phyloP scores from a whole-genome alignment of 2,888 invertebrate genomes.

The Harpalus rubripes region DNA sequence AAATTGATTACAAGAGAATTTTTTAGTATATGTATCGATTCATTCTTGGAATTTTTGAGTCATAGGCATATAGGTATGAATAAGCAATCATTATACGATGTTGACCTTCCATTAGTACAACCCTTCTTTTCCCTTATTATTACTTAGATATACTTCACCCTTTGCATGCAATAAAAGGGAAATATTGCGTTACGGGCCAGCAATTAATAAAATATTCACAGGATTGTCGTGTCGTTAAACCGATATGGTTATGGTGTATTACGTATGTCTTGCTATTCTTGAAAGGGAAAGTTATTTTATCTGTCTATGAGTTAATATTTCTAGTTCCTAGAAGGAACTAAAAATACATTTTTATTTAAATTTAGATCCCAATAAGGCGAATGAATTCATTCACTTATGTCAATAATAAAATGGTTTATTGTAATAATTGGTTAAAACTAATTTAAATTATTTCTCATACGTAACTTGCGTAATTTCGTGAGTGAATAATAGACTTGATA shows the following conservation, averaged over 20 bases:
- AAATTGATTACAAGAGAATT: too few relatives aligned
- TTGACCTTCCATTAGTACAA: background rate
- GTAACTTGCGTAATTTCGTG: too few relatives aligned
- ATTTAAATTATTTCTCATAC: too few relatives aligned
- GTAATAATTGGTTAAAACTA: too few relatives aligned
- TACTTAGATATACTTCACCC: background rate
- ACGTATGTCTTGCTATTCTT: background rate
- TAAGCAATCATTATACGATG: background rate
- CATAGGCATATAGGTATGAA: background rate
- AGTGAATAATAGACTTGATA: too few relatives aligned
- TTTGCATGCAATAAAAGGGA: constrained; percentile 31
- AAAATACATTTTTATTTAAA: background rate
- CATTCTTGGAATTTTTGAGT: constrained; percentile 6
- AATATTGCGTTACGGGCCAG: constrained; percentile 27
- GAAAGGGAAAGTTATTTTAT: constrained; percentile 29
- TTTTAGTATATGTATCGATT: too few relatives aligned
- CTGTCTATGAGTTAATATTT: background rate
- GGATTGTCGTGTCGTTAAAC: constrained; percentile 30
- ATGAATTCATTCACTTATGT: too few relatives aligned
- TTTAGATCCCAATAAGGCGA: background rate
- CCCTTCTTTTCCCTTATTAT: constrained; percentile 16
- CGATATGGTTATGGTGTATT: constrained; percentile 31
- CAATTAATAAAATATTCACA: constrained; percentile 34
- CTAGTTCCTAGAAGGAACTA: background rate
- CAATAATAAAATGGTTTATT: too few relatives aligned